Percentiles rank a stretch among this genome's conserved stretches.
phyloP scores from a whole-genome alignment of 2,113 vertebrate genomes.

The Leptosomus discolor region DNA sequence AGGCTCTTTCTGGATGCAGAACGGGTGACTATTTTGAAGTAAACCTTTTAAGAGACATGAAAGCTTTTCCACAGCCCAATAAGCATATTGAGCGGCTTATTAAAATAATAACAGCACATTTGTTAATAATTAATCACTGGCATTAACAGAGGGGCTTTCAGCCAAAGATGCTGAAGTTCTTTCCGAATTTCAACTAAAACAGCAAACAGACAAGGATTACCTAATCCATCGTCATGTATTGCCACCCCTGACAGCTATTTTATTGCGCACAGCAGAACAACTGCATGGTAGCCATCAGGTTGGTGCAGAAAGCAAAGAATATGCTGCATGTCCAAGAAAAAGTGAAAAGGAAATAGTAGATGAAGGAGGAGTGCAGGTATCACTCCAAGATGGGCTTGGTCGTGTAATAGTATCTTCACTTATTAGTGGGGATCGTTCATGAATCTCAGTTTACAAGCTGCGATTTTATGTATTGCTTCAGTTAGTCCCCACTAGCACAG shows the following conservation, averaged over 20 bases:
- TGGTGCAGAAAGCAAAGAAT: not conserved
- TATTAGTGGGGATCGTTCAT: not conserved
- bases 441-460: not conserved
- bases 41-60: not conserved
- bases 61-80: not conserved
- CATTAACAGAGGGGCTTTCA: not conserved
- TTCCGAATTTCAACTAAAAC: conserved; percentile 14
- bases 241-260: not conserved
- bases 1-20: not conserved
- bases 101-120: conserved; percentile 39
- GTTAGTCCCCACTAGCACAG: not conserved
- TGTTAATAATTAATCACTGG: conserved; percentile 36
- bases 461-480: not conserved
- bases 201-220: not conserved
- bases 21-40: not conserved
- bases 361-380: not conserved
- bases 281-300: not conserved
- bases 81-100: not conserved
- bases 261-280: not conserved
- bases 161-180: not conserved
- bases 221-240: not conserved
- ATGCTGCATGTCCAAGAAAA: not conserved
- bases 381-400: not conserved
- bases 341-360: not conserved
- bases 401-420: not conserved